Evolutionary conservation across 2,113 vertebrate species (phyloP).

Genomic region (Indri indri): DNA sequence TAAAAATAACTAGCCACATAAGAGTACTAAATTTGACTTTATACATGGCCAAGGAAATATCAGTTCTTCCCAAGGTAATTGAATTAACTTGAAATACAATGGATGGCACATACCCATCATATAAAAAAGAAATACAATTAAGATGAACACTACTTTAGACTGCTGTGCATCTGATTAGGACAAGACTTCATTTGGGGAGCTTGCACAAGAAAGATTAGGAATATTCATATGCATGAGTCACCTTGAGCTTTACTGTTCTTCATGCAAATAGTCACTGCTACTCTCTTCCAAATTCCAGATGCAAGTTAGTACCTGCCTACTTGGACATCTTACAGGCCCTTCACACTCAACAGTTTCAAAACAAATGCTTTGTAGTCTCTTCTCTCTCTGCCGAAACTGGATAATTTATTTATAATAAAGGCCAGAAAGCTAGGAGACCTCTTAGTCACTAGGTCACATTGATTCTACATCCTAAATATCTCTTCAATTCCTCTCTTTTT

Average conservation of each 20-base stretch:
- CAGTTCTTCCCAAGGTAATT: neutral
- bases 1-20: neutral
- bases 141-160: neutral
- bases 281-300: neutral
- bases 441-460: neutral
- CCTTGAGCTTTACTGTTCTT: neutral
- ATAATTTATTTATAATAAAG: neutral
- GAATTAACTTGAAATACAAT: conserved; percentile 28
- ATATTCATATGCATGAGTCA: neutral
- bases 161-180: neutral
- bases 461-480: neutral
- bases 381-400: neutral
- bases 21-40: neutral
- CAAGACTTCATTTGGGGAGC: neutral
- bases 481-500: neutral
- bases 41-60: neutral
- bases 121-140: neutral
- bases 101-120: neutral
- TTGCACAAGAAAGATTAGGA: neutral
- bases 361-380: neutral
- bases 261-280: neutral
- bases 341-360: neutral
- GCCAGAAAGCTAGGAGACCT: neutral
- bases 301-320: neutral
- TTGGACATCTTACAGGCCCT: fast-evolving